Conservation (phyloP, 2,797 vertebrate genomes). For the Hydrocynus forskahlii region DNA sequence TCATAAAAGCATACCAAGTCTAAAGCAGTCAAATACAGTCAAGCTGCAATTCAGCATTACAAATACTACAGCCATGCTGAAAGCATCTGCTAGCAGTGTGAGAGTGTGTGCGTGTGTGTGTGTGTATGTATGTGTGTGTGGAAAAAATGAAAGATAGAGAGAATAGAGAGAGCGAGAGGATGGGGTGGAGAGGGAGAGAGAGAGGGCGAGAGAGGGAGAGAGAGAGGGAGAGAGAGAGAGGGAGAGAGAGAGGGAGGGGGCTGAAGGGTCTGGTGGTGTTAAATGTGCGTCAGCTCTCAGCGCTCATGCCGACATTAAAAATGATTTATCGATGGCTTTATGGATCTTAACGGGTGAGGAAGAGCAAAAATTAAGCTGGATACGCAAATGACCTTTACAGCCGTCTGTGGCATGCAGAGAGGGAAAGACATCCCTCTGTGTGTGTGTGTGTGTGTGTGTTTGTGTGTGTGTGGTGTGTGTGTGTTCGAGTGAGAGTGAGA, state of each 20-base stretch:
- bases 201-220: constrained; percentile 15
- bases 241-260: constrained; percentile 37
- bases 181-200: constrained; percentile 20
- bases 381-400: constrained; percentile 77
- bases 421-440: constrained; percentile 39
- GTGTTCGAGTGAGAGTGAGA: not conserved
- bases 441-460: constrained; percentile 22
- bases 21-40: not conserved
- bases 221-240: constrained; percentile 34
- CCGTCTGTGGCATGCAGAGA: constrained; percentile 61
- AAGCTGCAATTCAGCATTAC: not conserved
- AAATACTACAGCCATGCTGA: not conserved
- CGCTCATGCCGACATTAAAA: constrained; percentile 71
- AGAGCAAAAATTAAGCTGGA: constrained; percentile 76
- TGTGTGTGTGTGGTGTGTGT: constrained; percentile 14
- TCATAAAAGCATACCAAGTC: not conserved
- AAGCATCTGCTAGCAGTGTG: not conserved
- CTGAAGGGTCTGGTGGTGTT: constrained; percentile 58
- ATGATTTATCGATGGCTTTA: constrained; percentile 82
- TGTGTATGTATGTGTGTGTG: too few species aligned
- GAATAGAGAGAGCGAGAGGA: constrained; percentile 19
- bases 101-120: not conserved
- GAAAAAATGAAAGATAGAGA: constrained; percentile 13
- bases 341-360: constrained; percentile 78
- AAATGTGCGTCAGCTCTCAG: constrained; percentile 70